These are phyloP conservation scores for Gambusia holbrooki DNA, from an alignment of 2,113 vertebrate species.

Conservation along the genomic window DNA sequence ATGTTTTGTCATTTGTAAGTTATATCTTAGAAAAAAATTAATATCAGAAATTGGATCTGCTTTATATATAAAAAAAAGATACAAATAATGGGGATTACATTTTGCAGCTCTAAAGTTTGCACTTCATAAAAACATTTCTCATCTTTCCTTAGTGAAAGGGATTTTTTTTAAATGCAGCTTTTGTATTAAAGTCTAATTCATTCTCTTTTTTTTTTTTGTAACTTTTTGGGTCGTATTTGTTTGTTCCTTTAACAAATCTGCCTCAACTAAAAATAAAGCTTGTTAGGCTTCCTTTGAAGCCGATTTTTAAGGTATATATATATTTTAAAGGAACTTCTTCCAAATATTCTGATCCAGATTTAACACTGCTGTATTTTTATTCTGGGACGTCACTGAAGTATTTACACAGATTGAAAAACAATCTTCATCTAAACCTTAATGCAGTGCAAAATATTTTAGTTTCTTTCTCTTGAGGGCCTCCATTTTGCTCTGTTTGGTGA, in stretches of 20 bases:
- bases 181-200: not conserved
- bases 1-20: too few species aligned
- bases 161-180: not conserved
- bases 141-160: too few species aligned
- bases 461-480: not conserved
- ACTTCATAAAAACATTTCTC: too few species aligned
- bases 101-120: too few species aligned
- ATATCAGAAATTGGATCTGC: too few species aligned
- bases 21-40: too few species aligned
- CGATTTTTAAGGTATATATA: not conserved
- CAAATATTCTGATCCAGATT: not conserved
- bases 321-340: not conserved
- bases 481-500: not conserved
- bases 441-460: not conserved
- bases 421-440: not conserved
- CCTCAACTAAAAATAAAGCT: too few species aligned
- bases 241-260: not conserved
- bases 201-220: not conserved
- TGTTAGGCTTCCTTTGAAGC: too few species aligned
- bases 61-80: too few species aligned
- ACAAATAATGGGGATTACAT: too few species aligned
- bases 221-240: too few species aligned
- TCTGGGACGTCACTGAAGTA: not conserved
- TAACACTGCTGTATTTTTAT: not conserved
- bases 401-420: not conserved